A percentile compares a stretch with the other conserved stretches of the same genome.
These are phyloP conservation scores for Dendrocincla tyrannina DNA, from an alignment of 2,797 vertebrate genomes.

Conservation along the genomic window DNA sequence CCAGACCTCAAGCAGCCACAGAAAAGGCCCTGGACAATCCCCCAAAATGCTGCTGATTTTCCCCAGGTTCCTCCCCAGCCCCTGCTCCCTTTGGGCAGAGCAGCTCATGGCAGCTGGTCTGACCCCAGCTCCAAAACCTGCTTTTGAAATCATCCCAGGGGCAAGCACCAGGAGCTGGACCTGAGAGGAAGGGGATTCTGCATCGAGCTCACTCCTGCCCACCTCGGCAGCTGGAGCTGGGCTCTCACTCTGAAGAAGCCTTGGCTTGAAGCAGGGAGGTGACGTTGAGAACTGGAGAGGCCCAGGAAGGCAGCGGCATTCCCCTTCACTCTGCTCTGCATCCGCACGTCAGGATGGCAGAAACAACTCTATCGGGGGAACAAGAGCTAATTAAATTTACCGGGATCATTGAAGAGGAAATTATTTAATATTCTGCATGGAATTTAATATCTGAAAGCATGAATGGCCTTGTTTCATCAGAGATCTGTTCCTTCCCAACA, in stretches of 20 bases:
- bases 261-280: fast-evolving
- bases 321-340: constrained; percentile 35
- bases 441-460: constrained; percentile 69
- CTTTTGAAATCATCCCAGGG: not conserved
- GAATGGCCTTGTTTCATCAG: constrained; percentile 10
- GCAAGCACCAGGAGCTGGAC: fast-evolving
- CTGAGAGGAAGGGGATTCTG: not conserved
- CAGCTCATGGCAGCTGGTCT: not conserved
- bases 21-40: not conserved
- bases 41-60: not conserved
- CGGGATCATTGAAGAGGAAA: constrained; percentile 79
- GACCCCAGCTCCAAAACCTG: not conserved
- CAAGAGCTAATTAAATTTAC: constrained; percentile 84
- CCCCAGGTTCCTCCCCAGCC: not conserved
- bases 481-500: not conserved
- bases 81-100: not conserved
- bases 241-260: fast-evolving
- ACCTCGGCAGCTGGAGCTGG: not conserved
- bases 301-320: not conserved
- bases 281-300: not conserved
- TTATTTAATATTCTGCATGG: constrained; percentile 79
- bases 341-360: constrained; percentile 44
- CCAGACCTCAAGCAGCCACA: not conserved
- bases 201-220: fast-evolving
- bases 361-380: constrained; percentile 75